These are phyloP conservation scores for Chloroceryle amazona DNA, from an alignment of 2,797 vertebrate species.

Conservation along the genomic window DNA sequence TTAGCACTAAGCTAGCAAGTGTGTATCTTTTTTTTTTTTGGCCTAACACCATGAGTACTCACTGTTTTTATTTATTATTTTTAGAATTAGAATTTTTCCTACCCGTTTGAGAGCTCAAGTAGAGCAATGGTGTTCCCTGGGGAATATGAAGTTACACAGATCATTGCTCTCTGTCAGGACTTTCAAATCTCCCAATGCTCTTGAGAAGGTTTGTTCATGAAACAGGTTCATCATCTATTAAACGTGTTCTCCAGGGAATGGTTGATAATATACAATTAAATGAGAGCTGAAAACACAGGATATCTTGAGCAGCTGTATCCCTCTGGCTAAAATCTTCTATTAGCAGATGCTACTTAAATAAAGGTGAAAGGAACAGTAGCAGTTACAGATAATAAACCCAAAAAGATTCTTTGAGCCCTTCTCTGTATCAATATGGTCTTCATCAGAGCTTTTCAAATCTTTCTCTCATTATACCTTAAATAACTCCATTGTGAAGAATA, in stretches of 20 bases:
- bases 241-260: slow-evolving; percentile 43
- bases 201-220: slow-evolving; percentile 35
- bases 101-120: not conserved
- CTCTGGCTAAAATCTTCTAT: slow-evolving; percentile 36
- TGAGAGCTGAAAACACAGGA: slow-evolving; percentile 29
- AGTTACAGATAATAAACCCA: not conserved
- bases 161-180: slow-evolving; percentile 34
- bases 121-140: not conserved
- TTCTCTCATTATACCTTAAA: not conserved
- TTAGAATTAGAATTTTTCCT: not conserved
- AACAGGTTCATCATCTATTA: slow-evolving; percentile 26
- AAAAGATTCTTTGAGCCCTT: not conserved
- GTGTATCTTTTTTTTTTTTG: not conserved
- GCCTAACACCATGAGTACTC: not conserved
- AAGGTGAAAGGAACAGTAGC: slow-evolving; percentile 19
- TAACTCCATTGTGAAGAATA: not conserved
- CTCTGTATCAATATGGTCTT: not conserved
- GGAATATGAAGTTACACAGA: slow-evolving; percentile 24
- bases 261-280: slow-evolving; percentile 61
- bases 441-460: not conserved
- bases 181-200: slow-evolving; percentile 23
- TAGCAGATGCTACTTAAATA: slow-evolving; percentile 44
- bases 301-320: not conserved
- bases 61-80: not conserved
- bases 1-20: not conserved